phyloP scores from a whole-genome alignment of 2,113 vertebrate species.

The Megaceryle maxima region DNA sequence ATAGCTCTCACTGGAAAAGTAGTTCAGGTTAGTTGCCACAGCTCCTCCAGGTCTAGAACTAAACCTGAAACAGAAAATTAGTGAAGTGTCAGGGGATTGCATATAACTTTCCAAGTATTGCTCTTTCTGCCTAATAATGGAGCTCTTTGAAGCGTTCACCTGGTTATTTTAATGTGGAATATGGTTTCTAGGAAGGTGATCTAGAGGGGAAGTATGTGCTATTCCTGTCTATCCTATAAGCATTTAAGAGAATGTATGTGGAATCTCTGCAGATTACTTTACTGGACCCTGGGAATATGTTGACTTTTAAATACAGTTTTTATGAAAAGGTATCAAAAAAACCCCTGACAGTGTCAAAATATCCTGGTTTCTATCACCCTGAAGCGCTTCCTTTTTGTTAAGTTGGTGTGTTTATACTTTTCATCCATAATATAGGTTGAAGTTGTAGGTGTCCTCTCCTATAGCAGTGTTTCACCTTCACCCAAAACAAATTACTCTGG shows the following conservation, averaged over 20 bases:
- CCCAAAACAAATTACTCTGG: not conserved
- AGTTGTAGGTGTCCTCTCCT: not conserved
- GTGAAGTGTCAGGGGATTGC: not conserved
- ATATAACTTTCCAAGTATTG: not conserved
- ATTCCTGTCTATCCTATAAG: not conserved
- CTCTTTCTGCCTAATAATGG: not conserved
- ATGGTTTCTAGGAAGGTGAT: not conserved
- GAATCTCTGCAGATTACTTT: not conserved
- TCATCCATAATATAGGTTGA: not conserved
- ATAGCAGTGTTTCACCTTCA: not conserved
- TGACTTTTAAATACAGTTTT: not conserved
- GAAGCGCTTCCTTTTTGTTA: not conserved
- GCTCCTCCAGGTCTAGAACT: slow-evolving; percentile 25
- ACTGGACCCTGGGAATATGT: not conserved
- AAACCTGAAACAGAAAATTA: slow-evolving; percentile 50
- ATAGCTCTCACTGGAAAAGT: slow-evolving; percentile 24
- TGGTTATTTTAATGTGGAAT: not conserved
- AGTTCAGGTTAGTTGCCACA: slow-evolving; percentile 21
- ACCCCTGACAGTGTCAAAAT: not conserved
- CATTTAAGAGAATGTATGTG: not conserved
- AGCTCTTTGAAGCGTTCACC: not conserved
- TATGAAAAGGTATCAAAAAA: not conserved
- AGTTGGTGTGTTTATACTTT: not conserved
- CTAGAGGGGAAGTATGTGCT: not conserved
- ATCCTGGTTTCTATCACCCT: not conserved